phyloP scores from a whole-genome alignment of 2,113 vertebrate genomes.

The Pseudonaja textilis region DNA sequence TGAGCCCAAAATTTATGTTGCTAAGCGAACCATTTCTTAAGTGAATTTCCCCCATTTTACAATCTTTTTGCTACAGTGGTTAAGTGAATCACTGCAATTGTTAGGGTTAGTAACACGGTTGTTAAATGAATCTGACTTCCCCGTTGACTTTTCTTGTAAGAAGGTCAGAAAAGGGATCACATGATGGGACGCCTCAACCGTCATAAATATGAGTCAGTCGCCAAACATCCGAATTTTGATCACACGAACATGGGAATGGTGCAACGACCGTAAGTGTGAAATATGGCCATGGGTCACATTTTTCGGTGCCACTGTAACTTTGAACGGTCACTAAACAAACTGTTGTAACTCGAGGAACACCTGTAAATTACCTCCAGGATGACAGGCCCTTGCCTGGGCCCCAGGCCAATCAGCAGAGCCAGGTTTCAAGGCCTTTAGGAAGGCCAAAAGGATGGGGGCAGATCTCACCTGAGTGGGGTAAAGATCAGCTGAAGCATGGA shows the following conservation, averaged over 20 bases:
- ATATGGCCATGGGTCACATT: background rate
- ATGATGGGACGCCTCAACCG: accelerated
- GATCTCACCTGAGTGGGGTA: background rate
- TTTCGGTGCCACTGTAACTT: background rate
- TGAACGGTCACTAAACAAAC: background rate
- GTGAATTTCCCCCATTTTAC: background rate
- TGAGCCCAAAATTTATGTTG: background rate
- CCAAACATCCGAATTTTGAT: background rate
- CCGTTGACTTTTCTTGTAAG: background rate
- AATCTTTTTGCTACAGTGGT: background rate
- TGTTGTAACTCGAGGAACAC: background rate
- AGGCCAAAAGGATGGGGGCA: background rate
- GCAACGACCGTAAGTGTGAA: background rate
- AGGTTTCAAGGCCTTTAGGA: background rate
- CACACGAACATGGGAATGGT: background rate
- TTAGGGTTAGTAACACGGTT: background rate
- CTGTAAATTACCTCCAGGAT: background rate
- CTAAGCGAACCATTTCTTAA: accelerated
- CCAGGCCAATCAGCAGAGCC: background rate
- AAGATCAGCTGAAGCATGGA: background rate
- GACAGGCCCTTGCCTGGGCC: background rate
- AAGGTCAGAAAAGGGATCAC: background rate
- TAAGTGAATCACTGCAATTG: background rate
- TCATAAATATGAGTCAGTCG: background rate
- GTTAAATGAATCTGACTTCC: background rate